These are phyloP conservation scores for Enhydra lutris DNA, from an alignment of 2,113 vertebrate genomes.

Conservation along the genomic window DNA sequence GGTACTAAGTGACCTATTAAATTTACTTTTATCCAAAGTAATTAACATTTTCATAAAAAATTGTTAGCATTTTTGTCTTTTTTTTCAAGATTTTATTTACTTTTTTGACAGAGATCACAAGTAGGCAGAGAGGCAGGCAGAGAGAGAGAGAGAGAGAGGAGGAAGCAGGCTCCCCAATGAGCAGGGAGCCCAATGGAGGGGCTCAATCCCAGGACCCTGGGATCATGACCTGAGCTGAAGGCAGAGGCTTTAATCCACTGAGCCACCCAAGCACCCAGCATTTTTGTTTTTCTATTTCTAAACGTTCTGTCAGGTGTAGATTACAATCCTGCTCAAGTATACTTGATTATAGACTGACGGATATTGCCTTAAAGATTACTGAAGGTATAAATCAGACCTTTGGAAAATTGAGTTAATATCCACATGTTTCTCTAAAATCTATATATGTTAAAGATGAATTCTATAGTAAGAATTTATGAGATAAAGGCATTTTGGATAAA, in stretches of 20 bases:
- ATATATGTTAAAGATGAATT: background rate
- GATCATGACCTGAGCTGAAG: no score
- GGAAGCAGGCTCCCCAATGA: no score
- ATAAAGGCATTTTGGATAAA: background rate
- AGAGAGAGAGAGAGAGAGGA: no score
- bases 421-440: background rate
- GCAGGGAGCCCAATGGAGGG: no score
- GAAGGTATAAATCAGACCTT: background rate
- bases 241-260: no score
- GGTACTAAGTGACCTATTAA: background rate
- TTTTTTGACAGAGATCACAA: no score
- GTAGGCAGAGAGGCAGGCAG: no score
- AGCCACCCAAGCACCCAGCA: no score
- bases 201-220: no score
- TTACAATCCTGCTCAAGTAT: background rate
- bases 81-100: no score
- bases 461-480: background rate
- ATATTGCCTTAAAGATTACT: background rate
- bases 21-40: background rate
- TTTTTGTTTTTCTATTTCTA: background rate
- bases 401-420: background rate
- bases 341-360: background rate
- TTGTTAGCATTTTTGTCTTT: no score
- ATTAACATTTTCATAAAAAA: background rate
- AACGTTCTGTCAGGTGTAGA: background rate